Evolutionary conservation across 2,113 vertebrate species (phyloP).

Genomic region (Scortum barcoo): DNA sequence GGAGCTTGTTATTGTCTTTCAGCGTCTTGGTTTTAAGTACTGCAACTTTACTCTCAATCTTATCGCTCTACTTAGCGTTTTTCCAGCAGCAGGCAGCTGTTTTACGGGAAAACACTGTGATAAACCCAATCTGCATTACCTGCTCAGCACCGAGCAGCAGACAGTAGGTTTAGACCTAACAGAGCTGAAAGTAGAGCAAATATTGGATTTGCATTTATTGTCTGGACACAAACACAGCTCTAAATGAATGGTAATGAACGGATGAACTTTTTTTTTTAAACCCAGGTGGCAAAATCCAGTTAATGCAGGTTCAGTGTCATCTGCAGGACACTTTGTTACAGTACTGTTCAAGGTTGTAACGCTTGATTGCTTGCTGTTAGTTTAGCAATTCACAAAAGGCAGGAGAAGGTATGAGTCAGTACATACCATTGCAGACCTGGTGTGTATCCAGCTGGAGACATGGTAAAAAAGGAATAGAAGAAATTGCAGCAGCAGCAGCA

Average conservation of each 20-base stretch:
- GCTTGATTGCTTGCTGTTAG: neutral
- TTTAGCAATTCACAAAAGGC: neutral
- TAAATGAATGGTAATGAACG: too few relatives aligned
- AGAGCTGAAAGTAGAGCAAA: neutral
- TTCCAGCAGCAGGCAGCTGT: too few relatives aligned
- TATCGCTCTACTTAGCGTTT: too few relatives aligned
- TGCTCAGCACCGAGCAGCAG: too few relatives aligned
- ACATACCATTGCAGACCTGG: neutral
- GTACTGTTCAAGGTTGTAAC: neutral
- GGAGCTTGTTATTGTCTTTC: too few relatives aligned
- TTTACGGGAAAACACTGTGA: too few relatives aligned
- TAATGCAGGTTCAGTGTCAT: neutral
- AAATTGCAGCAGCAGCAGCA: neutral
- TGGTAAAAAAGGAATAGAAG: neutral
- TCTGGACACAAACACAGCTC: neutral
- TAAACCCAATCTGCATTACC: too few relatives aligned
- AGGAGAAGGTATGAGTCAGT: too few relatives aligned
- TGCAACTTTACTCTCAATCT: too few relatives aligned
- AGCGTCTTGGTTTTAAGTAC: too few relatives aligned
- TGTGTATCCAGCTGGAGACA: neutral
- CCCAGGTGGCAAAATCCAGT: neutral
- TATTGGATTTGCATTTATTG: neutral
- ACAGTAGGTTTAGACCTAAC: too few relatives aligned
- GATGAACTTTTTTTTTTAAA: neutral
- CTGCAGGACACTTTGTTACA: neutral